phyloP scores from a whole-genome alignment of 2,797 vertebrate species.

The Amphiprion clarkii region DNA sequence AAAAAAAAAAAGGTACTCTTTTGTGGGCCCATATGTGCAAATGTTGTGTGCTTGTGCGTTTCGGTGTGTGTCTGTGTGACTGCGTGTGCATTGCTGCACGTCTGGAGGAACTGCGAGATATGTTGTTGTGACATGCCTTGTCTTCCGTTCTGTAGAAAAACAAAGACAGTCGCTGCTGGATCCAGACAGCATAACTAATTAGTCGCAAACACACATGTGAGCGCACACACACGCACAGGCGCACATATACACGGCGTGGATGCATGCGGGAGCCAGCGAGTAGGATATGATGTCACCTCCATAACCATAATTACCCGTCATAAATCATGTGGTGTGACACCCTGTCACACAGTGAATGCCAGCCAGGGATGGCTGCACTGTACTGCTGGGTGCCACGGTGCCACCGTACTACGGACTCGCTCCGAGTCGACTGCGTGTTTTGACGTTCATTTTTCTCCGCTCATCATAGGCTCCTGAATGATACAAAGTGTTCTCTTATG shows the following conservation, averaged over 20 bases:
- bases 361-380: constrained; percentile 80
- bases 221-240: constrained; percentile 29
- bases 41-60: constrained; percentile 25
- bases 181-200: constrained; percentile 88
- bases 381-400: constrained; percentile 67
- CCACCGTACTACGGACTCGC: constrained; percentile 27
- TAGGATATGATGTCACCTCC: constrained; percentile 84
- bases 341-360: constrained; percentile 78
- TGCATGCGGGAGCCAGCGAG: constrained; percentile 67
- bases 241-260: constrained; percentile 53
- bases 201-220: constrained; percentile 73
- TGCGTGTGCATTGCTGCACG: constrained; percentile 40
- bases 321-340: constrained; percentile 84
- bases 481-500: constrained; percentile 65
- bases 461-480: constrained; percentile 45
- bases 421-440: constrained; percentile 35
- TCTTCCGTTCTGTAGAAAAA: constrained; percentile 81
- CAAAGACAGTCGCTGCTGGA: constrained; percentile 82
- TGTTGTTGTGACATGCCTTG: constrained; percentile 82
- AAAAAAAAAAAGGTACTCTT: constrained; percentile 19
- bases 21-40: constrained; percentile 43
- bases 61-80: constrained; percentile 18
- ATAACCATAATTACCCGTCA: constrained; percentile 84
- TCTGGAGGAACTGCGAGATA: constrained; percentile 71
- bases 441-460: constrained; percentile 48